Evolutionary conservation across 2,888 invertebrate genomes (phyloP).

Genomic region (Sicus ferrugineus): DNA sequence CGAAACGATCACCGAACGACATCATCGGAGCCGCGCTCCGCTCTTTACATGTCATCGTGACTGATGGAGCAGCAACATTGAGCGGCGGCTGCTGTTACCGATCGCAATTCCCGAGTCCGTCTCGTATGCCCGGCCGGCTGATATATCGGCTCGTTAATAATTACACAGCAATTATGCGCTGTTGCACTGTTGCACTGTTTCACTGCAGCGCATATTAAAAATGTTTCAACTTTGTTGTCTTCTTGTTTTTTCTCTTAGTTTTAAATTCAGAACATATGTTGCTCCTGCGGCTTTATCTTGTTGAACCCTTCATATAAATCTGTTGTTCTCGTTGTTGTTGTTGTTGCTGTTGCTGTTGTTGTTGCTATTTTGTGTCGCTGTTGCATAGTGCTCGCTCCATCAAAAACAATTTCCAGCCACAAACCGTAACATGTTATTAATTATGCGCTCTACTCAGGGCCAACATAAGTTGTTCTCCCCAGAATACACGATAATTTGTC

Average conservation of each 20-base stretch:
- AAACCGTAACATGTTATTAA: slow-evolving; percentile 29
- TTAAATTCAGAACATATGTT: slow-evolving; percentile 28
- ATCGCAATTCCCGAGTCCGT: not conserved
- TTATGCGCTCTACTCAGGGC: slow-evolving; percentile 12
- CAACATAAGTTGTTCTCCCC: slow-evolving; percentile 3
- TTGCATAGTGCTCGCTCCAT: not conserved
- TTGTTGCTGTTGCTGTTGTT: not conserved
- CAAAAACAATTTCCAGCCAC: slow-evolving; percentile 23
- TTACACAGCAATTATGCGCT: slow-evolving; percentile 25
- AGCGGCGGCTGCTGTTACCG: not conserved
- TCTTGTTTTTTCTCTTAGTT: too few species aligned
- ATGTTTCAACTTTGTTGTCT: slow-evolving; percentile 23
- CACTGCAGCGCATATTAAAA: too few species aligned
- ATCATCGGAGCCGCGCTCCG: not conserved
- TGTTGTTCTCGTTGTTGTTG: not conserved
- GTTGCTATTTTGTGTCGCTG: too few species aligned
- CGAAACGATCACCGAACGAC: not conserved
- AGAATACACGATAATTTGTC: slow-evolving; percentile 21
- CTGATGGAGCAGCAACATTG: not conserved
- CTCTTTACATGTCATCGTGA: slow-evolving; percentile 5
- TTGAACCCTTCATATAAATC: not conserved
- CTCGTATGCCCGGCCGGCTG: not conserved
- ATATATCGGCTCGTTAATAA: slow-evolving; percentile 32
- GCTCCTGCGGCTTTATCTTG: slow-evolving; percentile 21
- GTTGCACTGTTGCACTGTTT: slow-evolving; percentile 22